phyloP scores from a whole-genome alignment of 2,113 vertebrate species.

The Lamprotornis superbus region DNA sequence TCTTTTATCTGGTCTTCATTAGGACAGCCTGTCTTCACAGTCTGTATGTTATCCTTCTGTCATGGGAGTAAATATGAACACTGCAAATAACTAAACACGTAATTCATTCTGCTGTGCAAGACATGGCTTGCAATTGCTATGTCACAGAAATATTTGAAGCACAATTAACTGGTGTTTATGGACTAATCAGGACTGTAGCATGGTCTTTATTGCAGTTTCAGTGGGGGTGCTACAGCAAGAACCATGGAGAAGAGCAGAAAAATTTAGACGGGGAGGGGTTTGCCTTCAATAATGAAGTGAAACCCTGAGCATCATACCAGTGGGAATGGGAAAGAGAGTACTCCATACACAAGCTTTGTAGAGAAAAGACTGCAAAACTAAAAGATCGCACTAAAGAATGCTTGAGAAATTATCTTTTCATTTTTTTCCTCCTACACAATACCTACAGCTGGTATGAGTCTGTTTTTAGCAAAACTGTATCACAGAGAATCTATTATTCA shows the following conservation, averaged over 20 bases:
- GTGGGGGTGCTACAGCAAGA: background rate
- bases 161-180: background rate
- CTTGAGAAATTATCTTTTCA: background rate
- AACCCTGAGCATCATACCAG: background rate
- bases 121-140: background rate
- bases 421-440: background rate
- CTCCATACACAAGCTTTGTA: background rate
- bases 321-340: background rate
- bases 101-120: background rate
- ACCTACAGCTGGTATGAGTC: background rate
- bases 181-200: background rate
- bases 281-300: background rate
- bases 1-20: background rate
- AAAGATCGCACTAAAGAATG: background rate
- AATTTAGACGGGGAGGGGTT: background rate
- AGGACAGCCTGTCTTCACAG: background rate
- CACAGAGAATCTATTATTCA: background rate
- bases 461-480: background rate
- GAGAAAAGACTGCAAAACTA: background rate
- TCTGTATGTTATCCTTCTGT: background rate
- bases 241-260: background rate
- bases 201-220: background rate
- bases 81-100: background rate
- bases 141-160: background rate
- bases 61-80: background rate